Base-by-base conservation (phyloP, 1,140 invertebrate species). In the Drosophila navojoa region DNA sequence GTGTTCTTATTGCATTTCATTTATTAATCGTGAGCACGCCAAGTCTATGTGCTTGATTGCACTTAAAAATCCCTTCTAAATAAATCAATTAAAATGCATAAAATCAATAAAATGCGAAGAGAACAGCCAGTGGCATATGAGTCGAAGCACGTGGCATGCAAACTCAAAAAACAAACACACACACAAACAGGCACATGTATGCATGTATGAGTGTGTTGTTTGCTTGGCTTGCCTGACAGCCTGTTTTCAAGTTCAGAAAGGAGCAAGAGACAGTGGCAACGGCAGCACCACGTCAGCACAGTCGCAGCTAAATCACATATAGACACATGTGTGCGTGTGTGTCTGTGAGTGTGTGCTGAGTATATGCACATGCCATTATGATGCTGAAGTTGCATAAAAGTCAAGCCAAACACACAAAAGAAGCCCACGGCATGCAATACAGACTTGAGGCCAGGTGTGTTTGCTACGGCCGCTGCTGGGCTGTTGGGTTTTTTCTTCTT, bases 321-420 rank as follows among this genome's bases (percentile, higher is more conserved):
- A 22, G 4, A 13, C 11, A 29, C 6, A 38, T 5, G 9, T 57
- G 7, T 5, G 6, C 35, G 19, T 45, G 3, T 38, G 47, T 38
- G 9, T 25, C 11, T 35, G 53, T 55, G 9, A n/a, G 35, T 66
- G 66, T 49, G 38, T 57, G 42, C 35, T 5, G 29, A 45, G 15
- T 58, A 49, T 67, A 72, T 68, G 64, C 70, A 72, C 49, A 68
- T 69, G 64, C 64, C 58, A 69, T 73, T 71, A 53, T 69, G 67
- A 72, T 72, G 81, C 81, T 86, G 76, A 87, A 68, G 55, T 74
- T 72, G 84, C 82, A 86, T 73, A 77, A 75, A 75, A 75, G 68
- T 16, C 59, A 70, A 75, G 53, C 49, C 58, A 74, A 70, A 58
- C 64, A 58, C 57, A 58, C 53, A 71, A 72, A 71, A 59, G 66